Evolutionary conservation across 2,888 invertebrate genomes (phyloP).

Genomic region (Ophonus ardosiacus): DNA sequence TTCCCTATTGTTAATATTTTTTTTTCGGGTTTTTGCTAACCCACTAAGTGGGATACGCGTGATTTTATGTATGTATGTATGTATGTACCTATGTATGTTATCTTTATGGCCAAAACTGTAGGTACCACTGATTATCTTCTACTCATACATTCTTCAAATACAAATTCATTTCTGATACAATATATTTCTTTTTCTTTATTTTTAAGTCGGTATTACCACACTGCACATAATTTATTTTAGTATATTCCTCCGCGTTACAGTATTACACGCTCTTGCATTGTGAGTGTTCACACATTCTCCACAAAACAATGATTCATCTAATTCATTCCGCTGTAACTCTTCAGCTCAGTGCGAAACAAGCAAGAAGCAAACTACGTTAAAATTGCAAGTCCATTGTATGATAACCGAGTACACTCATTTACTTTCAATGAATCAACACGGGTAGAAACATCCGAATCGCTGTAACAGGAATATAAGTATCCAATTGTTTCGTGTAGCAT

Average conservation of each 20-base stretch:
- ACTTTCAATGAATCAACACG: conserved; percentile 36
- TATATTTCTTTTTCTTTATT: too few species aligned
- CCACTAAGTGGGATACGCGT: too few species aligned
- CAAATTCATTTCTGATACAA: too few species aligned
- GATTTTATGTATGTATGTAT: too few species aligned
- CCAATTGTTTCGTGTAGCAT: conserved; percentile 30
- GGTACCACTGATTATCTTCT: too few species aligned
- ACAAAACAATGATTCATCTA: neutral
- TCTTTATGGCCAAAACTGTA: too few species aligned
- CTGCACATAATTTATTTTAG: neutral
- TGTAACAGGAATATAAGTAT: conserved; percentile 24
- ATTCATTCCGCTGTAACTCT: neutral
- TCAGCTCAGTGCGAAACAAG: neutral
- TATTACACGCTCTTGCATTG: neutral
- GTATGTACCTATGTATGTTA: too few species aligned
- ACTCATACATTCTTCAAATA: too few species aligned
- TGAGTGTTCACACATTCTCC: neutral
- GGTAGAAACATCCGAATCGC: conserved; percentile 27
- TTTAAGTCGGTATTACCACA: too few species aligned
- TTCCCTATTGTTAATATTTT: too few species aligned
- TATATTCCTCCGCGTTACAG: neutral
- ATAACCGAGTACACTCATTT: conserved; percentile 24
- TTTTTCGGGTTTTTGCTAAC: too few species aligned
- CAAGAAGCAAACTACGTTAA: conserved; percentile 35
- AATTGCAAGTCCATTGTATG: conserved; percentile 26